Percentiles rank a stretch among this genome's conserved stretches.
Evolutionary conservation across 2,113 vertebrate species (phyloP).

Genomic region (Carollia perspicillata): DNA sequence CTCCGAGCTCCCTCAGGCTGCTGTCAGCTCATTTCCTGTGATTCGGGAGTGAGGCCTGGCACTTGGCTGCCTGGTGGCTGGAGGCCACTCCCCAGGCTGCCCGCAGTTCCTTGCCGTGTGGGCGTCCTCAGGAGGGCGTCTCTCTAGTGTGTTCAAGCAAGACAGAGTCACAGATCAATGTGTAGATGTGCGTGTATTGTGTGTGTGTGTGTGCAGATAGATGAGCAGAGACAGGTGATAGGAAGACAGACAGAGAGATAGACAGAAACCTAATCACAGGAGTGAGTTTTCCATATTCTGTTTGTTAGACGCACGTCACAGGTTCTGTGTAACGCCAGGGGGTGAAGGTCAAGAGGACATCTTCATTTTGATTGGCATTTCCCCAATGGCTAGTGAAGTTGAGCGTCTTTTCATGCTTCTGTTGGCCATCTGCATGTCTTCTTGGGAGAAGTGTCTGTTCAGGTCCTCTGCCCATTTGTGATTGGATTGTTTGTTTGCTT

Average conservation of each 20-base stretch:
- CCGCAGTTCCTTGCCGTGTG: accelerated
- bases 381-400: background rate
- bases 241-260: background rate
- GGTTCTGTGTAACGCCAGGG: background rate
- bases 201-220: background rate
- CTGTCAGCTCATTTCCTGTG: background rate
- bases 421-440: background rate
- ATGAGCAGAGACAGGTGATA: background rate
- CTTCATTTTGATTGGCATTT: background rate
- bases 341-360: too few relatives aligned
- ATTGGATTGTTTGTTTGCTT: background rate
- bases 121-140: background rate
- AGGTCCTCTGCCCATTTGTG: background rate
- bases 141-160: background rate
- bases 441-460: background rate
- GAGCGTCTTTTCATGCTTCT: background rate
- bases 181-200: too few relatives aligned
- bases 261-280: background rate
- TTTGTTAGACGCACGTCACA: background rate
- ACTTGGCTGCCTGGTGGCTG: background rate
- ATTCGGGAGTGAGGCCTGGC: background rate
- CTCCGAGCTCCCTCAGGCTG: background rate
- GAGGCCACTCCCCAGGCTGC: background rate
- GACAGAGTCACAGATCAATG: background rate
- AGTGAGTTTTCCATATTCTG: background rate